Evolutionary conservation across 2,113 vertebrate genomes (phyloP).

Genomic region (Delphinapterus leucas): DNA sequence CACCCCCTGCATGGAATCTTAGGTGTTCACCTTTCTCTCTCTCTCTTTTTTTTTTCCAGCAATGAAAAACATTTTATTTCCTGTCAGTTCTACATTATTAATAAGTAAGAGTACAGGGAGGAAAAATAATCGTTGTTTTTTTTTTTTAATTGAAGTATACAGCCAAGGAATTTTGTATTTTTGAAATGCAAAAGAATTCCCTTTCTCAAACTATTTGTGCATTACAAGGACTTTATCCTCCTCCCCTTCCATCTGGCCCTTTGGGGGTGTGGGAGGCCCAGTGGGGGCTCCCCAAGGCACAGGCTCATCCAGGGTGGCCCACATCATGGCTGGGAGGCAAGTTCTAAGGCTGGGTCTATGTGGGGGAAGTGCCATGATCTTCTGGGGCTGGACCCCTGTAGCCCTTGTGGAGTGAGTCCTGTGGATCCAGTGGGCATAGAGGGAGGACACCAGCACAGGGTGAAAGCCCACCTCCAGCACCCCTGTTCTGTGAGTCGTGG

Average conservation of each 20-base stretch:
- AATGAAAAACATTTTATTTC: conserved; percentile 5
- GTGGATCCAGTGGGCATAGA: not conserved
- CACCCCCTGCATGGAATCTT: not conserved
- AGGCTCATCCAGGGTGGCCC: not conserved
- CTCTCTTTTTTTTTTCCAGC: not conserved
- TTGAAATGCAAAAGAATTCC: not conserved
- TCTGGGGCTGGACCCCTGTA: not conserved
- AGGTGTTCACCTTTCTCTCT: not conserved
- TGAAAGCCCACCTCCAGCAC: not conserved
- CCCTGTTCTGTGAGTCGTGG: not conserved
- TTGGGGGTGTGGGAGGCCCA: no score
- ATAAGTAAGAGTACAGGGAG: not conserved
- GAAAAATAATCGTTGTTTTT: not conserved
- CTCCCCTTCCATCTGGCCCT: not conserved
- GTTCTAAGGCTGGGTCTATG: not conserved
- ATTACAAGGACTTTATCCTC: not conserved
- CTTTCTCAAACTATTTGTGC: not conserved
- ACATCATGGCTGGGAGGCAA: not conserved
- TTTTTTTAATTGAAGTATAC: not conserved
- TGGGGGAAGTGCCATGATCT: not conserved
- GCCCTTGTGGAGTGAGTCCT: not conserved
- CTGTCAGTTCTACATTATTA: not conserved
- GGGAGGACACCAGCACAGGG: not conserved
- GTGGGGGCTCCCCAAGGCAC: not conserved
- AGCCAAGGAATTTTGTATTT: not conserved